Evolutionary conservation across 2,888 invertebrate genomes (phyloP), one percentile per base, ranked within the genome.

Genomic region (Scaptomyza reducta): DNA sequence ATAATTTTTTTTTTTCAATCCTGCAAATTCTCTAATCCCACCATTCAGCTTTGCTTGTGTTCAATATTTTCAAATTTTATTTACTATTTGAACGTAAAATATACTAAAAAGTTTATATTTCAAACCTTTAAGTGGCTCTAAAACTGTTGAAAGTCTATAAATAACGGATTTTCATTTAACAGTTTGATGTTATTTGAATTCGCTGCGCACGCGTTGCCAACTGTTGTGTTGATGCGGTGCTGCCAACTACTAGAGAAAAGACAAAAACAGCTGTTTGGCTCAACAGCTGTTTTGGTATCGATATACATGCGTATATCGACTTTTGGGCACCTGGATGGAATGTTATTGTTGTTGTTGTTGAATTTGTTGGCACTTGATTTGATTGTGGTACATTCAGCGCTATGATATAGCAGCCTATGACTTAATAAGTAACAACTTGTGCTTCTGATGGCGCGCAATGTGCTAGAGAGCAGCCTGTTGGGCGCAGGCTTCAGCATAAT

Each of bases 401-500:
- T 44, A 77, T 63, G 64, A 31, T 71, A 55, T 57, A 44, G 47
- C 53, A 33, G 41, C 57, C 35, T 35, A 57, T 53, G 41, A 49
- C 31, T 54, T 44, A 66, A 7, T 69, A 61, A 61, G 14, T 33
- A 49, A 70, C 10, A 47, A 6, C 41, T 61, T 44, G 13, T 18
- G 41, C 35, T 35, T 35, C 16, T 16, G 16, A 92, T 92, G 92
- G 79, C 84, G 44, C 88, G 92, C 49, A 91, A 92, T 77, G 88
- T 92, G 55, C 87, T 92, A 57, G 89, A 91, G 67, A 92, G 91
- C 68, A 92, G 92, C 72, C 77, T 92, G 40, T 80, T 91, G 29
- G 91, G 89, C 74, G 92, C 91, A 44, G 91, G 90, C 55, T 90
- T 91, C 73, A 92, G 91, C 72, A 92, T 92, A 74, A 88, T 91